phyloP scores from a whole-genome alignment of 2,797 vertebrate species.

The Poecilia picta region DNA sequence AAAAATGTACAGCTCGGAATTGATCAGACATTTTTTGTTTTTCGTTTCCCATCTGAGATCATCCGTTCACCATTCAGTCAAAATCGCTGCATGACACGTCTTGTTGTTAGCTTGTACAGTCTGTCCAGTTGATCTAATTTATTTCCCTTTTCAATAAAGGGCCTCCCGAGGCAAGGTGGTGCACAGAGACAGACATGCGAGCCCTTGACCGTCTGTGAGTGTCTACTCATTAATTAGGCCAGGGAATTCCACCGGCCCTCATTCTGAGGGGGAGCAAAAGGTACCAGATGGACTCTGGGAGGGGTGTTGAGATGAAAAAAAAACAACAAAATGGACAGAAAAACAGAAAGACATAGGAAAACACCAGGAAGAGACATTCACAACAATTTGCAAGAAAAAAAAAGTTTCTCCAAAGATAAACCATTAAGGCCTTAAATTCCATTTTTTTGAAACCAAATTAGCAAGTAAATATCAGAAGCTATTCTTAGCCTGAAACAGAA shows the following conservation, averaged over 20 bases:
- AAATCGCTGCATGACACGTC: constrained; percentile 50
- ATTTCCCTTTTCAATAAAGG: constrained; percentile 81
- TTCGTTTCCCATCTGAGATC: neutral
- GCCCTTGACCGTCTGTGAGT: constrained; percentile 81
- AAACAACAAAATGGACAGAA: constrained; percentile 61
- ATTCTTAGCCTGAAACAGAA: constrained; percentile 69
- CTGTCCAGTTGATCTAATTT: constrained; percentile 79
- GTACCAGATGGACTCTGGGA: constrained; percentile 86
- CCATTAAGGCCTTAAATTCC: constrained; percentile 25
- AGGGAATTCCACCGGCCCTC: constrained; percentile 83
- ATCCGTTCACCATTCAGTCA: constrained; percentile 36
- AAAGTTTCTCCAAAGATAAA: constrained; percentile 47
- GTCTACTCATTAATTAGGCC: constrained; percentile 86
- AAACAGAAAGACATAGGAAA: constrained; percentile 37
- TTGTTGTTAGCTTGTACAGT: constrained; percentile 72
- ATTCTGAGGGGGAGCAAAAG: constrained; percentile 81
- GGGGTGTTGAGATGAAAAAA: constrained; percentile 74
- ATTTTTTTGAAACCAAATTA: constrained; percentile 56
- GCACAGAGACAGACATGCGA: constrained; percentile 76
- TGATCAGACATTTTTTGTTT: neutral
- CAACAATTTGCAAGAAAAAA: constrained; percentile 14
- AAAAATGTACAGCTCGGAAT: neutral
- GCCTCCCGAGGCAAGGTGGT: constrained; percentile 71
- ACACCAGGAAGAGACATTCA: constrained; percentile 46
- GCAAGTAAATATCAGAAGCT: constrained; percentile 60